These are phyloP conservation scores for Aplodontia rufa DNA, from an alignment of 2,113 vertebrate genomes.

Conservation along the genomic window DNA sequence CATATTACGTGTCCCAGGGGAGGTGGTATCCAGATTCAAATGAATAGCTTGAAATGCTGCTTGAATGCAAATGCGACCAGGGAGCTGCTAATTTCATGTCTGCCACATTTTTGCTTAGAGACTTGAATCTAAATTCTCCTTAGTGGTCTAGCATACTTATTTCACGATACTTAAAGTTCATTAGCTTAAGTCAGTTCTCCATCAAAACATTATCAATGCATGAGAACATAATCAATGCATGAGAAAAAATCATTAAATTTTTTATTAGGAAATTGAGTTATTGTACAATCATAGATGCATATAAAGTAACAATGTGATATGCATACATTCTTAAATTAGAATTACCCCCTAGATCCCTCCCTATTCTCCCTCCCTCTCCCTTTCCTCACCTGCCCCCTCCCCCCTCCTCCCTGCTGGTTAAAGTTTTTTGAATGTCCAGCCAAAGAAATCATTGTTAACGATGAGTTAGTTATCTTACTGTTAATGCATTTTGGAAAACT, in stretches of 20 bases:
- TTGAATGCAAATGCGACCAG: not conserved
- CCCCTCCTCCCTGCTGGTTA: not conserved
- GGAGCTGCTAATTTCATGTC: not conserved
- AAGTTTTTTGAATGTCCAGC: not conserved
- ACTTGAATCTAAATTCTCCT: not conserved
- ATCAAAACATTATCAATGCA: not conserved
- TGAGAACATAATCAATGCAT: not conserved
- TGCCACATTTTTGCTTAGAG: not conserved
- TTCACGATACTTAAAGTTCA: not conserved
- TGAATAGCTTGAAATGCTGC: not conserved
- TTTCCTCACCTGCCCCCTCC: too few relatives aligned
- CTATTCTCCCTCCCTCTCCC: too few relatives aligned
- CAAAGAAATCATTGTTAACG: not conserved
- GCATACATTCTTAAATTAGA: too few relatives aligned
- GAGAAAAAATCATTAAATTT: too few relatives aligned
- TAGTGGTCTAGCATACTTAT: not conserved
- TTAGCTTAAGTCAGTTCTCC: not conserved
- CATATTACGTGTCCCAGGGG: not conserved
- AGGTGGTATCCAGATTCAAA: not conserved
- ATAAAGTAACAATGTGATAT: too few relatives aligned
- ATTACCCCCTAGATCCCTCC: too few relatives aligned
- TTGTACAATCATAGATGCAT: too few relatives aligned
- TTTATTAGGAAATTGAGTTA: too few relatives aligned
- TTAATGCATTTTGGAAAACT: not conserved
- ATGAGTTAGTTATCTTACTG: not conserved